Conservation (phyloP, 2,797 vertebrate genomes). For the Sebastes nivosus region DNA sequence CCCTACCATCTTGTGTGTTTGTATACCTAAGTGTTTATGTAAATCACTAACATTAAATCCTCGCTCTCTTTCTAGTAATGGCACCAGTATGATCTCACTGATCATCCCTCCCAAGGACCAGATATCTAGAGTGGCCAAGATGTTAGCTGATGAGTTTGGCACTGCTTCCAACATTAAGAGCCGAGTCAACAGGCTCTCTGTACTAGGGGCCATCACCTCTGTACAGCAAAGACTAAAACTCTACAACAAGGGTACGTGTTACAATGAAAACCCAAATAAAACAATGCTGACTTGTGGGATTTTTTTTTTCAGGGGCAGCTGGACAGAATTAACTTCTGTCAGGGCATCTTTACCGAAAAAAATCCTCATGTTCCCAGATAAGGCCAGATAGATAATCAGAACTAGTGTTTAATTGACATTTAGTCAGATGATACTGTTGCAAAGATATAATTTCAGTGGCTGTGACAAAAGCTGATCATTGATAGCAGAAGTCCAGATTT, state of each 20-base stretch:
- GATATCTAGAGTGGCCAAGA: constrained; percentile 99
- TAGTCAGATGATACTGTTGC: not conserved
- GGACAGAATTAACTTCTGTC: not conserved
- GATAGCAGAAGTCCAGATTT: not conserved
- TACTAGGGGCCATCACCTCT: constrained; percentile 99
- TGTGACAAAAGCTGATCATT: not conserved
- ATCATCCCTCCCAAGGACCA: constrained; percentile 99
- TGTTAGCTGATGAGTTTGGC: constrained; percentile 99
- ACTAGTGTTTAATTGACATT: not conserved
- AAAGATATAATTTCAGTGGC: not conserved
- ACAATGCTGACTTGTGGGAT: not conserved
- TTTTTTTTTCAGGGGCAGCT: not conserved
- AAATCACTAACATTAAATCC: constrained; percentile 4
- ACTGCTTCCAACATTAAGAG: constrained; percentile 99
- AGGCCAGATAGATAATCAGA: not conserved
- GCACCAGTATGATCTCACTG: constrained; percentile 99
- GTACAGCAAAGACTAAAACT: constrained; percentile 99
- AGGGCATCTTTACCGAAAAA: not conserved
- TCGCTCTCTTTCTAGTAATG: constrained; percentile 87
- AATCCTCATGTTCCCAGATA: not conserved
- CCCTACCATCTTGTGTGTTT: not conserved
- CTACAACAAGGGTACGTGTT: constrained; percentile 96
- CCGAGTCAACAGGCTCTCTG: constrained; percentile 98
- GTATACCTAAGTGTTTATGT: not conserved
- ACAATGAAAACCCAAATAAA: not conserved